A percentile compares a stretch with the other conserved stretches of the same genome.
These are phyloP conservation scores for Folsomia manolachei DNA, from an alignment of 2,888 invertebrate genomes.

Conservation along the genomic window DNA sequence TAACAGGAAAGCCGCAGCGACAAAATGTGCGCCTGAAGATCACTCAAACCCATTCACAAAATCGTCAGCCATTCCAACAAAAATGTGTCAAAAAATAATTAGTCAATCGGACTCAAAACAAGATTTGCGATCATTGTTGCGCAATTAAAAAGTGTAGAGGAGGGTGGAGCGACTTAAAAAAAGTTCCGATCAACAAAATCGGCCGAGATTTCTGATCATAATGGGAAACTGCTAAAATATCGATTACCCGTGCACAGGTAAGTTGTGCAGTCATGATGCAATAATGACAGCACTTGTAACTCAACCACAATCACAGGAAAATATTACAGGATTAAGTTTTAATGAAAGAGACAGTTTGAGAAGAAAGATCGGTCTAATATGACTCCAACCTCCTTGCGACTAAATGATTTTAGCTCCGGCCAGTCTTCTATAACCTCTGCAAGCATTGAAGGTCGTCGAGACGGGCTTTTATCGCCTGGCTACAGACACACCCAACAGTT, in stretches of 20 bases:
- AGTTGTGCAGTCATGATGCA: background rate
- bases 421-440: slow-evolving; percentile 95
- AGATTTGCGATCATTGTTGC: background rate
- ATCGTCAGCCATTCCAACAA: background rate
- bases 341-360: slow-evolving; percentile 16
- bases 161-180: slow-evolving; percentile 21
- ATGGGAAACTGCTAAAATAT: background rate
- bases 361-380: slow-evolving; percentile 51
- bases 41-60: background rate
- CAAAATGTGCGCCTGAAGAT: too few species aligned
- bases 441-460: slow-evolving; percentile 74
- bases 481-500: slow-evolving; percentile 49
- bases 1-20: background rate
- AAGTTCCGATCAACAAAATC: slow-evolving; percentile 17
- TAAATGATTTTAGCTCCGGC: slow-evolving; percentile 82
- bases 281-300: background rate
- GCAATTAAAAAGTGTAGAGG: slow-evolving; percentile 1
- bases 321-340: slow-evolving; percentile 47
- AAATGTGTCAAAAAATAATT: background rate
- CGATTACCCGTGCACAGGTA: slow-evolving; percentile 22
- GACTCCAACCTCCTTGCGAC: slow-evolving; percentile 78
- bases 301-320: slow-evolving; percentile 31
- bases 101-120: background rate
- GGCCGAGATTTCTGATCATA: background rate
- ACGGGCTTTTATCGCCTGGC: slow-evolving; percentile 56